phyloP scores from a whole-genome alignment of 2,888 invertebrate genomes.

The Congeria kusceri region DNA sequence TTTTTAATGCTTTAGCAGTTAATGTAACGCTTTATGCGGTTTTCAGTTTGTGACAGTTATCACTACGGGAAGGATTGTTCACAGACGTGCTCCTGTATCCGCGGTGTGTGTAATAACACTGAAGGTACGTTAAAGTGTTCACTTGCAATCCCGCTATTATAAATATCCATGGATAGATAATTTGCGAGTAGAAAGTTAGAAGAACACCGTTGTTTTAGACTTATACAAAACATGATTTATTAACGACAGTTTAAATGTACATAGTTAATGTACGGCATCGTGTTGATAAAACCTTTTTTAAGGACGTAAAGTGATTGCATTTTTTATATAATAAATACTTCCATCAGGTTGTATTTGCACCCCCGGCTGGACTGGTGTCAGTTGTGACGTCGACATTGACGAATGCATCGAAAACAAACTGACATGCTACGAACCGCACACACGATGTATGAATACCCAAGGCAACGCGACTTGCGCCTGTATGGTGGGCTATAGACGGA shows the following conservation, averaged over 20 bases:
- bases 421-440: background rate
- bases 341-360: constrained; percentile 15
- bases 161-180: too few species aligned
- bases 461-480: background rate
- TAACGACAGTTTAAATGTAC: too few species aligned
- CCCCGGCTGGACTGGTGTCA: constrained; percentile 10
- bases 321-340: too few species aligned
- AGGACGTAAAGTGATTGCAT: too few species aligned
- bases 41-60: constrained; percentile 6
- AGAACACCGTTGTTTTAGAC: too few species aligned
- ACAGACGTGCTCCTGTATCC: background rate
- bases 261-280: too few species aligned
- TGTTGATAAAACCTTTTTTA: too few species aligned
- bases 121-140: background rate
- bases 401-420: background rate
- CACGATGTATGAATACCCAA: background rate
- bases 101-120: background rate
- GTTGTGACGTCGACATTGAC: constrained; percentile 19
- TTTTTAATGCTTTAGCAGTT: background rate
- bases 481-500: background rate
- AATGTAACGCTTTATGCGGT: background rate
- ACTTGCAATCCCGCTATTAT: too few species aligned
- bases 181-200: too few species aligned
- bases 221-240: too few species aligned
- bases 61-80: constrained; percentile 7